These are phyloP conservation scores for Eira barbara DNA, from an alignment of 2,113 vertebrate species.

Conservation along the genomic window DNA sequence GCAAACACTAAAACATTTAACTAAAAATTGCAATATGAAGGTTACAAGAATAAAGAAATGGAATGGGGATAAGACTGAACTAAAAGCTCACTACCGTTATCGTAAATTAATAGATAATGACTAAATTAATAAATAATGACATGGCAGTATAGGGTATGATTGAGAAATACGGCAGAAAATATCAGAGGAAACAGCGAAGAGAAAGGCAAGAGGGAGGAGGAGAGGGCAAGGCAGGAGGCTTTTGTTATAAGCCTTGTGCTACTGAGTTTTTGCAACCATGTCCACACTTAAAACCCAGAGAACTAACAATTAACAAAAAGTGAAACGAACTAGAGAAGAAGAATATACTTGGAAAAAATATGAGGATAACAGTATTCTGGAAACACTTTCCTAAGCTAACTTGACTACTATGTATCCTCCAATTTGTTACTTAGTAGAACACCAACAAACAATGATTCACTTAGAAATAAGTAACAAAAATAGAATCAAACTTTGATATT, in stretches of 20 bases:
- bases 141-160: background rate
- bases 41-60: background rate
- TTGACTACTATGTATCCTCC: background rate
- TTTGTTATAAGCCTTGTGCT: background rate
- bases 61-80: background rate
- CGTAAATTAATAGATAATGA: background rate
- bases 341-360: background rate
- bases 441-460: slow-evolving; percentile 4
- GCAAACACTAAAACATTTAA: background rate
- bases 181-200: background rate
- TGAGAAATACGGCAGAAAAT: background rate
- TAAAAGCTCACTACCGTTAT: background rate
- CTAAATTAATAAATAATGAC: background rate
- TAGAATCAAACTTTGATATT: background rate
- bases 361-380: background rate
- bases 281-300: background rate
- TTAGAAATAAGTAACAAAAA: slow-evolving; percentile 24
- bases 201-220: background rate
- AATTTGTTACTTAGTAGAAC: background rate
- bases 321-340: background rate
- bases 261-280: background rate
- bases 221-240: background rate
- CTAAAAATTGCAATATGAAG: background rate
- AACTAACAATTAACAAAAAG: slow-evolving; percentile 16
- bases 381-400: background rate